Evolutionary conservation across 2,888 invertebrate species (phyloP), one percentile per base, ranked within the genome.

Genomic region (Orchesellides sinensis): DNA sequence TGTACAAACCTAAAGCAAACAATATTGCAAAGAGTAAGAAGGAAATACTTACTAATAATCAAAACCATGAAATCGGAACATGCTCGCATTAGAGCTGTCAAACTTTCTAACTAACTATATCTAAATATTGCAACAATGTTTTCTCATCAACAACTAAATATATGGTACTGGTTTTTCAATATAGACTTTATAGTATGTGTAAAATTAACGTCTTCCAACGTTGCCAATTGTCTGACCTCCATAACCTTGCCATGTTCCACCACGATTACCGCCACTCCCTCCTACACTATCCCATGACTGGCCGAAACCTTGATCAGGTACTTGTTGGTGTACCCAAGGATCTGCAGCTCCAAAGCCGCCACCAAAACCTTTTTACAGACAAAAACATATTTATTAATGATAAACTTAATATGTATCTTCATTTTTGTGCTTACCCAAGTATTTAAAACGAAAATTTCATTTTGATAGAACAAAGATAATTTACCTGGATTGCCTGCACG

Each of bases 271-370:
- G 81, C 85, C 88, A 27, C 82, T 85, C 27, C 87, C 85, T 17
- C 87, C 88, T 52, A 89, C 88, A 86, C 89, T 89, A n/a, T 89
- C 89, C 85, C 90, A 89, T 45, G 89, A 87, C 35, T 88, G 88
- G 25, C 89, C 84, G 87, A 89, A 21, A 90, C 91, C 88, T 83
- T 88, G 88, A 79, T 88, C 87, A 52, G 88, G 88, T 73, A 87
- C 87, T 83, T 88, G 88, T 49, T 88, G 87, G 56, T 86, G 86
- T 56, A 83, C 83, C 88, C 88, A 88, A 19, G 88, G 88, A 79
- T 88, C 87, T 40, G 79, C 69, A 49, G 63, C 82, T 40, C 84
- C 82, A 49, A 61, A 69, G 10, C 83, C 83, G 49, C 85, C 83
- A 23, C 85, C 83, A 14, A 79, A 82, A n/a, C 82, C 81, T 78